Conservation (phyloP, 1,140 invertebrate genomes). For the Venturia canescens region DNA sequence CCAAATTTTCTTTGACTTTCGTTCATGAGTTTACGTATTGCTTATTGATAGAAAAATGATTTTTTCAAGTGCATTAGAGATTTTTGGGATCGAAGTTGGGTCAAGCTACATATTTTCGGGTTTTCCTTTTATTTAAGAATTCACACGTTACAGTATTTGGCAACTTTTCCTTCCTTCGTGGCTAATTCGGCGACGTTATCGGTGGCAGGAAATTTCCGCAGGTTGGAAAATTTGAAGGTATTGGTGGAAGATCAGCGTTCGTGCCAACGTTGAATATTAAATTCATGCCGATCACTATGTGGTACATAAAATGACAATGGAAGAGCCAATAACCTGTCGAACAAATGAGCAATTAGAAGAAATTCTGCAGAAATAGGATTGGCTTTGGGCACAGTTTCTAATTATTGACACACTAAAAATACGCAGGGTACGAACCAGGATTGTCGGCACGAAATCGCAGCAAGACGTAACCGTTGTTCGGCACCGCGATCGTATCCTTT, state of each 20-base stretch:
- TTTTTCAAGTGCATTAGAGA: no score
- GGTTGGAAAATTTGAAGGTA: constrained; percentile 88
- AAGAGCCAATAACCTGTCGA: constrained; percentile 86
- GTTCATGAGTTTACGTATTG: no score
- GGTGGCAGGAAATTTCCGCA: constrained; percentile 89
- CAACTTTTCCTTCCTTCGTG: neutral
- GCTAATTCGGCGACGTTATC: constrained; percentile 75
- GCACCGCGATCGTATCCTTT: constrained; percentile 95
- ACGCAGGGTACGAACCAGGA: constrained; percentile 84
- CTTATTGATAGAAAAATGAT: no score
- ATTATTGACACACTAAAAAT: no score
- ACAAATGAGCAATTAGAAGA: neutral
- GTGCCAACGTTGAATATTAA: constrained; percentile 90
- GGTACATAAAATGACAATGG: constrained; percentile 92
- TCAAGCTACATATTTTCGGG: neutral
- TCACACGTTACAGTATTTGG: no score
- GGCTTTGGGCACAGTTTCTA: no score
- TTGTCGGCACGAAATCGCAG: constrained; percentile 93
- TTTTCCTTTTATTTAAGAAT: constrained; percentile 17
- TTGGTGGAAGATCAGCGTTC: constrained; percentile 86
- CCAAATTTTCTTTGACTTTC: no score
- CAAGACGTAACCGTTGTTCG: constrained; percentile 96
- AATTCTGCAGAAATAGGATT: no score
- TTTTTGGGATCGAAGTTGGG: neutral
- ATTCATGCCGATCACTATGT: constrained; percentile 92